Base-by-base conservation (phyloP, 2,797 vertebrate species). In the Vultur gryphus region DNA sequence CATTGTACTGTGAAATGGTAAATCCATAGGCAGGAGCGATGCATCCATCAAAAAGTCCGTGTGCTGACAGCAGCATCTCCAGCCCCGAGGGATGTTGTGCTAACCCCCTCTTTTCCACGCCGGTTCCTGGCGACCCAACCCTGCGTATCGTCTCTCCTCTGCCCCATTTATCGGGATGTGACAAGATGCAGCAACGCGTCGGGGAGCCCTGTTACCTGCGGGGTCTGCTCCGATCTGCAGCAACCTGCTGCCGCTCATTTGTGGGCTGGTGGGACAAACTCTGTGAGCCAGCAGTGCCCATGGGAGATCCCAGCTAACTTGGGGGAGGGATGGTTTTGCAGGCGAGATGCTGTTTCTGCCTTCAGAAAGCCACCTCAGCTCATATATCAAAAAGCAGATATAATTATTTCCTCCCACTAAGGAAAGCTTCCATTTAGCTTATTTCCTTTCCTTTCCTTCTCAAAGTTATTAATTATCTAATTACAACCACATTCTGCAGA, bases 401-500 rank as follows among this genome's bases (percentile, higher is more conserved):
- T 93, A 95, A 95, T 97, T 87, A 94, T 94, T 98, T 97, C 97
- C 98, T 97, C 98, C 97, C 93, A 46, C 91, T 4, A 81, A 97
- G 97, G 97, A 98, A 97, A 97, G 95, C 95, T 97, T 93, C 97
- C 95, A 97, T 97, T 97, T 92, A 97, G 95, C 94, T 86, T 61
- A 93, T 96, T 96, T 93, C 90, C 87, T 92, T 92, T 90, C 73
- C 73, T 71, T 93, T 62, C 85, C 83, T 67, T 87, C 65, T 81
- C 77, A 39, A 55, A 86, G 90, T 92, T 93, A 97, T 97, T 98
- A 98, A 98, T 98, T 98, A 97, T 96, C 98, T 98, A 97, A 98
- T 98, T 97, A 97, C 96, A 97, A 93, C 95, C 98, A 98, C 94
- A 96, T 97, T 97, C 96, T 96, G 89, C 73, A 82, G 87, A 88